Evolutionary conservation across 1,140 invertebrate genomes (phyloP), one percentile per base, ranked within the genome.

Genomic region (Uloborus diversus): DNA sequence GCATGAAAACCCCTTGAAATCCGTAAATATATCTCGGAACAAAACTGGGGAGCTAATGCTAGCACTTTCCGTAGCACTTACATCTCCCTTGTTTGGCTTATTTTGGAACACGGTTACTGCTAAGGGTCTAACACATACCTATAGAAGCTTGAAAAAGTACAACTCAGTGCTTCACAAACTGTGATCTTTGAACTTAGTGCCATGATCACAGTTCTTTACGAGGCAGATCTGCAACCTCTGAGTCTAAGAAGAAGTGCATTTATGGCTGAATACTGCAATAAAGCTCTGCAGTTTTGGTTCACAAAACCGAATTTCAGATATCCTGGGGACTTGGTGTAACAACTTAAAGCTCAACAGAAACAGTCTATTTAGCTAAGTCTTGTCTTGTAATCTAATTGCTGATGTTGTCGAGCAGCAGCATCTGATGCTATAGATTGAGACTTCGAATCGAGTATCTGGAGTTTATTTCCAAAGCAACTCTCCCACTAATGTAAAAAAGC

Each of bases 141-240:
- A 30, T 2, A 62, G 28, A 62, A 62, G 33, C 59, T 62, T 62
- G 59, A 62, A 62, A 62, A 62, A 9, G 59, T 62, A 25, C 59
- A 62, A 30, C 59, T 62, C 30, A 59, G 56, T 28, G 25, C 56
- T 59, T 7, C 56, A 7, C 56, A 28, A 28, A 59, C 28, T 30
- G 27, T 27, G 59, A 30, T 4, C 59, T 62, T 11, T 30, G 59
- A 32, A 62, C 28, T 62, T 1, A 30, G 59, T 32, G 27, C 59
- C 59, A 62, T 25, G 1, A 30, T 1, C 20, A 62, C 33, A 30
- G 7, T 32, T 13, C 28, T 2, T 32, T 30, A n/a, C 25, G 25
- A 27, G 2, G 23, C 28, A 17, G 20, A 27, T 30, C 56, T 59
- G 5, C 13, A 59, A 17, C 56, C 56, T 28, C 20, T 59, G 14